Conservation (phyloP, 2,113 vertebrate species). For the Hippocampus guttulatus region DNA sequence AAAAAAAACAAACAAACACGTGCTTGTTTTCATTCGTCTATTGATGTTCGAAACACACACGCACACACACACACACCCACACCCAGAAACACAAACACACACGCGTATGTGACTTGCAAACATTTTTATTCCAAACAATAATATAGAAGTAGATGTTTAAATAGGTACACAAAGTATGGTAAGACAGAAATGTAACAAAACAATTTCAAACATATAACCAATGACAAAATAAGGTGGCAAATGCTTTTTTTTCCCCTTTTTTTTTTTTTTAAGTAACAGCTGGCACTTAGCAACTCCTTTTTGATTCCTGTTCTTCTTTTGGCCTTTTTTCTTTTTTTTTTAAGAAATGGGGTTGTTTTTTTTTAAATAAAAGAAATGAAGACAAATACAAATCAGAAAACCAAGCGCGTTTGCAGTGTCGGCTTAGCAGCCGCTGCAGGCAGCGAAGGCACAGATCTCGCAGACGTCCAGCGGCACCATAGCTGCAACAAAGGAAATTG, state of each 20-base stretch:
- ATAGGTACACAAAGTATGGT: conserved; percentile 43
- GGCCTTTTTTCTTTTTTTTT: not conserved
- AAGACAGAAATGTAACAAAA: conserved; percentile 62
- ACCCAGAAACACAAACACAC: not conserved
- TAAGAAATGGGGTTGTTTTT: not conserved
- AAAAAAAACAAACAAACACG: not conserved
- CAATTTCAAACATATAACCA: conserved; percentile 26
- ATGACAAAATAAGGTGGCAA: conserved; percentile 18
- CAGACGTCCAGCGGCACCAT: conserved; percentile 67
- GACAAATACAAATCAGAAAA: conserved; percentile 4
- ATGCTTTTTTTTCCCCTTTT: conserved; percentile 1
- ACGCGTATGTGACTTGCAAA: not conserved
- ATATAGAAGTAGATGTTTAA: conserved; percentile 38
- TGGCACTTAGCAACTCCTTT: conserved; percentile 25
- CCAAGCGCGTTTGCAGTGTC: conserved; percentile 16
- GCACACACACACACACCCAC: too few relatives aligned
- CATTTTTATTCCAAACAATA: conserved; percentile 62
- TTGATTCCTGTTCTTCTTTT: conserved; percentile 10
- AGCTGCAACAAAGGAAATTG: conserved; percentile 27
- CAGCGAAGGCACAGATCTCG: conserved; percentile 81
- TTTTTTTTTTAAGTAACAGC: conserved; percentile 61
- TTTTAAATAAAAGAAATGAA: not conserved
- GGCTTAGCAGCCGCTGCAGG: conserved; percentile 80
- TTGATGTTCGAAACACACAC: not conserved
- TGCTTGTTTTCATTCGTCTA: too few relatives aligned